A percentile compares a stretch with the other conserved stretches of the same genome.
Conservation (phyloP, 2,113 vertebrate species). For the Empidonax traillii region DNA sequence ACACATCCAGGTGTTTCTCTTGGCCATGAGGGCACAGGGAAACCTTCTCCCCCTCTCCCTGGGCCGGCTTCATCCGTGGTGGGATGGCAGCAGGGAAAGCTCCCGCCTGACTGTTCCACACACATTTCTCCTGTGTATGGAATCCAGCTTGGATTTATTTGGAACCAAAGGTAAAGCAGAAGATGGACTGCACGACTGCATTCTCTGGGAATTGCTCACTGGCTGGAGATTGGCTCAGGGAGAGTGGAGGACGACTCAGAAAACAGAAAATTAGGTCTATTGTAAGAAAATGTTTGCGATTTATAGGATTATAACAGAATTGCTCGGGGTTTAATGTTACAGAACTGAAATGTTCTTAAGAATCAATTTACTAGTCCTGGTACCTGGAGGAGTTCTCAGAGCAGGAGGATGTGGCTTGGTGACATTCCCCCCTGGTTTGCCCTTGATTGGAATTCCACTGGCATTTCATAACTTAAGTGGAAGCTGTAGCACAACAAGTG, state of each 20-base stretch:
- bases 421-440: neutral
- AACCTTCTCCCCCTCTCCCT: neutral
- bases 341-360: neutral
- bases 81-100: neutral
- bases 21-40: neutral
- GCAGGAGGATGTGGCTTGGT: neutral
- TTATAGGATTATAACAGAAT: neutral
- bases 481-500: neutral
- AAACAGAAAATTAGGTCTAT: neutral
- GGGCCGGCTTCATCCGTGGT: accelerated
- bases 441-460: accelerated
- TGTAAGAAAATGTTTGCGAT: accelerated
- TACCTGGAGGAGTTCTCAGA: neutral
- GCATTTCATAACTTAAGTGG: accelerated
- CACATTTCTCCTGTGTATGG: neutral
- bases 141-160: neutral
- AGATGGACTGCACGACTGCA: neutral
- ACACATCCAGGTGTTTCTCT: neutral
- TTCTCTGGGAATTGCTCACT: neutral
- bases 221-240: neutral
- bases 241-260: neutral
- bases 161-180: neutral
- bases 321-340: neutral
- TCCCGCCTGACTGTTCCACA: neutral
- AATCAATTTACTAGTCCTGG: neutral